Evolutionary conservation across 2,113 vertebrate genomes (phyloP).

Genomic region (Hippocampus mohnikei): DNA sequence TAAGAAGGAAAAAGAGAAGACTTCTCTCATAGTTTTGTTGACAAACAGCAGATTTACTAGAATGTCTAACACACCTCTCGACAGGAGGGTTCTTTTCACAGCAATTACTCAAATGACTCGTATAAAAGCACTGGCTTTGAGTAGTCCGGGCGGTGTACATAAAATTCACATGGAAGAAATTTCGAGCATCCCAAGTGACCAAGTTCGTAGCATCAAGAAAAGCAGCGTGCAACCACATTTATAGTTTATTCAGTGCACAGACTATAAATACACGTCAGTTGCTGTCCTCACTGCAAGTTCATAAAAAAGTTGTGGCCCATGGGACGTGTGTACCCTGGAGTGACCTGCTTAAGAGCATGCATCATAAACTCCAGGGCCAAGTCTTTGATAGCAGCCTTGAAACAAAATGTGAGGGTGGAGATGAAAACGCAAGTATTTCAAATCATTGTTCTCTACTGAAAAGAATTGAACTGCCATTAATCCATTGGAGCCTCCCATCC

Average conservation of each 20-base stretch:
- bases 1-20: no score
- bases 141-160: background rate
- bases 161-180: background rate
- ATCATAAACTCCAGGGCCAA: slow-evolving; percentile 46
- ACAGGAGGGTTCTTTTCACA: background rate
- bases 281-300: slow-evolving; percentile 60
- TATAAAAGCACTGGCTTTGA: background rate
- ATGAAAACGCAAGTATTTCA: background rate
- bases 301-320: slow-evolving; percentile 58
- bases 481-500: background rate
- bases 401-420: background rate
- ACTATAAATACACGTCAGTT: slow-evolving; percentile 65
- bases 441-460: background rate
- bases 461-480: background rate
- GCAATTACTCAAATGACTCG: background rate
- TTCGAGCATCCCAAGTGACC: background rate
- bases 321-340: slow-evolving; percentile 60
- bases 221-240: slow-evolving; percentile 35
- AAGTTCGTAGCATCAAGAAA: slow-evolving; percentile 13
- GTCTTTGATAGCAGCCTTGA: background rate
- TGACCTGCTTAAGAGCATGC: slow-evolving; percentile 47
- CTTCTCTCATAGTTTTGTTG: background rate
- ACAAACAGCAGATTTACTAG: background rate
- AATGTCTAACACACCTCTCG: background rate
- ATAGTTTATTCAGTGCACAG: slow-evolving; percentile 34